A percentile compares a stretch with the other conserved stretches of the same genome.
Evolutionary conservation across 2,888 invertebrate species (phyloP).

Genomic region (Arge pagana): DNA sequence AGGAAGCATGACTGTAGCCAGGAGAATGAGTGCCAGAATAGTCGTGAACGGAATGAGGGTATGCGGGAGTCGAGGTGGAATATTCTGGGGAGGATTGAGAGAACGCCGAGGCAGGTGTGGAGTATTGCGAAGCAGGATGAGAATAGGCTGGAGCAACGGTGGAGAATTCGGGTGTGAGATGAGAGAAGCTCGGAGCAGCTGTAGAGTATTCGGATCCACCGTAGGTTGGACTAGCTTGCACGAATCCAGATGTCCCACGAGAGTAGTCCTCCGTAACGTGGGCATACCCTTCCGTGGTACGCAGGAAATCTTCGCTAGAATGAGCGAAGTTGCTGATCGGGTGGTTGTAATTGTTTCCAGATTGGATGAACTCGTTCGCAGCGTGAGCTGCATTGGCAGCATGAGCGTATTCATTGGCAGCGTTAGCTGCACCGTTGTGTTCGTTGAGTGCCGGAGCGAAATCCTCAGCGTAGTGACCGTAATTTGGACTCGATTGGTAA

Average conservation of each 20-base stretch:
- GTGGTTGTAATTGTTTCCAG: slow-evolving; percentile 1
- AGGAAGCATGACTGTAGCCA: not conserved
- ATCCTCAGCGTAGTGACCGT: slow-evolving; percentile 51
- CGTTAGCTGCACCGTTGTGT: slow-evolving; percentile 57
- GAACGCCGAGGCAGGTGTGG: slow-evolving; percentile 1
- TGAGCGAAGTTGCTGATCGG: slow-evolving; percentile 1
- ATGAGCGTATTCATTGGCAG: not conserved
- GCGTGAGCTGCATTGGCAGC: not conserved
- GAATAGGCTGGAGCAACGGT: slow-evolving; percentile 6
- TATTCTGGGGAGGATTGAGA: slow-evolving; percentile 7
- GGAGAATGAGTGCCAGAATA: too few relatives aligned
- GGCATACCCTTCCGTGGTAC: slow-evolving; percentile 2
- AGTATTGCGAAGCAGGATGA: too few relatives aligned
- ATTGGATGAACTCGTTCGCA: slow-evolving; percentile 3
- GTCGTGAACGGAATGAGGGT: too few relatives aligned
- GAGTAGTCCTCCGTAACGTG: too few relatives aligned
- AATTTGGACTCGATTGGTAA: slow-evolving; percentile 35
- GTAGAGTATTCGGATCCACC: not conserved
- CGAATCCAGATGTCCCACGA: too few relatives aligned
- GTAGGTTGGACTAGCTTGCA: too few relatives aligned
- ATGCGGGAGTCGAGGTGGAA: slow-evolving; percentile 5
- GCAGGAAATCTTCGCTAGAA: slow-evolving; percentile 1
- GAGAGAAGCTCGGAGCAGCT: slow-evolving; percentile 6
- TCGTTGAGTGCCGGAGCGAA: slow-evolving; percentile 73
- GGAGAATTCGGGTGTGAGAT: slow-evolving; percentile 5